phyloP scores from a whole-genome alignment of 2,113 vertebrate species.

The Ophiodon elongatus region DNA sequence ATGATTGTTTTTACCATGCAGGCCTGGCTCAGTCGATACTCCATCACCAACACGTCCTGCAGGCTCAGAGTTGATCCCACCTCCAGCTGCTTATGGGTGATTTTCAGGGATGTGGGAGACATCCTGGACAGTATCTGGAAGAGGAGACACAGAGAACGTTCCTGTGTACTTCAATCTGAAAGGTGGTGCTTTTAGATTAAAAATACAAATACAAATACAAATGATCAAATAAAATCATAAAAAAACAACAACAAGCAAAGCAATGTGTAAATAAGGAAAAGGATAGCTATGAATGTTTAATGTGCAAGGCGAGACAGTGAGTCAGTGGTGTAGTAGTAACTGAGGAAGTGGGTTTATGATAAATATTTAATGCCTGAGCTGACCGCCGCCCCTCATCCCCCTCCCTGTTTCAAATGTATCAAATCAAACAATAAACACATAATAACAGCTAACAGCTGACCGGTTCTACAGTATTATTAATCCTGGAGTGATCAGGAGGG shows the following conservation, averaged over 20 bases:
- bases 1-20: constrained; percentile 88
- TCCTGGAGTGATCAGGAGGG: neutral
- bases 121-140: constrained; percentile 89
- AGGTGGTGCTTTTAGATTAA: neutral
- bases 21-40: constrained; percentile 92
- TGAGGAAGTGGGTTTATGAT: constrained; percentile 27
- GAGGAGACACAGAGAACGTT: neutral
- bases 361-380: constrained; percentile 41
- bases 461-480: neutral
- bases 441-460: neutral
- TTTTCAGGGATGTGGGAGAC: constrained; percentile 96
- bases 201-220: neutral
- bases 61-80: constrained; percentile 88
- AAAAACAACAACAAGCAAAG: neutral
- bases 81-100: constrained; percentile 90
- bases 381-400: neutral
- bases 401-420: neutral
- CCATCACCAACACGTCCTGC: constrained; percentile 91
- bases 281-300: constrained; percentile 21
- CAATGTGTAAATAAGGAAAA: neutral
- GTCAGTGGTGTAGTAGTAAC: constrained; percentile 14
- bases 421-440: neutral
- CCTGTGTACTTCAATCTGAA: neutral
- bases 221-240: neutral
- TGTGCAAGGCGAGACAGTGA: neutral